A percentile compares a stretch with the other conserved stretches of the same genome.
Conservation (phyloP, 1,140 invertebrate species). For the Ctenoplectra terminalis region DNA sequence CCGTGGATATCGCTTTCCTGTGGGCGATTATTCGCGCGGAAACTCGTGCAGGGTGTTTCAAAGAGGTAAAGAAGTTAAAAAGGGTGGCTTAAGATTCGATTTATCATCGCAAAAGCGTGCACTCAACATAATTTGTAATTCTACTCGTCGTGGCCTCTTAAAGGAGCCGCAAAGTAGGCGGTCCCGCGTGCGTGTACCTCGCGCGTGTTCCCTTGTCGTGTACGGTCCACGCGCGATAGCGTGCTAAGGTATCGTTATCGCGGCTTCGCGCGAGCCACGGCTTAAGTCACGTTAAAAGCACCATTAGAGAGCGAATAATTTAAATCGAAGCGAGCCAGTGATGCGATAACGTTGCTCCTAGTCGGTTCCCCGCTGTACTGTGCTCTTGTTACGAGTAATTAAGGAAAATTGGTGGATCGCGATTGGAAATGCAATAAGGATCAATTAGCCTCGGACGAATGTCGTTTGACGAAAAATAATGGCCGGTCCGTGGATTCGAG, state of each 20-base stretch:
- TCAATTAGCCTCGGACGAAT: conserved; percentile 8
- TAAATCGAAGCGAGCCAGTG: conserved; percentile 51
- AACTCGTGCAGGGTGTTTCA: too few relatives aligned
- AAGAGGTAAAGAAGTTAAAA: neutral
- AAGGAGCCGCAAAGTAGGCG: conserved; percentile 36
- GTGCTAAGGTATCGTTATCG: conserved; percentile 55
- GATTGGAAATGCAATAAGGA: neutral
- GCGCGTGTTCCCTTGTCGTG: neutral
- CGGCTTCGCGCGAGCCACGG: too few relatives aligned
- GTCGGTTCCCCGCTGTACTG: neutral
- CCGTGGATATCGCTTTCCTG: neutral
- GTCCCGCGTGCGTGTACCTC: neutral
- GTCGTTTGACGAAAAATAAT: conserved; percentile 5
- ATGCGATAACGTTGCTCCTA: conserved; percentile 41
- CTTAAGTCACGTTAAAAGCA: conserved; percentile 51
- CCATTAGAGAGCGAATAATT: conserved; percentile 58
- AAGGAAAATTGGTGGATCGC: conserved; percentile 33
- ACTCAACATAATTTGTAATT: conserved; percentile 41
- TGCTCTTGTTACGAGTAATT: conserved; percentile 39
- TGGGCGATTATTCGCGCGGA: neutral
- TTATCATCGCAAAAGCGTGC: neutral
- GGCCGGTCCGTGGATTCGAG: neutral
- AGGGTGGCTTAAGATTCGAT: conserved; percentile 18
- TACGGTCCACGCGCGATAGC: conserved; percentile 14
- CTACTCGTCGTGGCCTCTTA: neutral